phyloP scores from a whole-genome alignment of 2,888 invertebrate species.

The Loripinus fragilis region DNA sequence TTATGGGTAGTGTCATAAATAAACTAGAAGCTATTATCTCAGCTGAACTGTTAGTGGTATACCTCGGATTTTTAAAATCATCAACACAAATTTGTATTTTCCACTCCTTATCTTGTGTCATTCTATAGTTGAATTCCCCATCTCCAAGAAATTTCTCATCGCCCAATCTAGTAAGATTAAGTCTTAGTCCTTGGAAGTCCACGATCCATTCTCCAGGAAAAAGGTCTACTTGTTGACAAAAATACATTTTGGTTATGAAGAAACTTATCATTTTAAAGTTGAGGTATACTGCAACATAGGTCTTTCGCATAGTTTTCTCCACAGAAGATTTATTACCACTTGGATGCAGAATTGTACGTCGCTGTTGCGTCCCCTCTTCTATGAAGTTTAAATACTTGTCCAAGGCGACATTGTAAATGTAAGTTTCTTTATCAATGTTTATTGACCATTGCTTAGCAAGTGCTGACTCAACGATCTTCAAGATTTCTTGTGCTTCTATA shows the following conservation, averaged over 20 bases:
- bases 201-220: background rate
- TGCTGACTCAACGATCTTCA: background rate
- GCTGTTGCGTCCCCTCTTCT: background rate
- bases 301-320: background rate
- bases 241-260: background rate
- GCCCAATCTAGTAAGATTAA: background rate
- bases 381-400: background rate
- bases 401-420: background rate
- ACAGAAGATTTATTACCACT: too few relatives aligned
- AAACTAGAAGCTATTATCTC: too few relatives aligned
- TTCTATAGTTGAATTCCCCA: background rate
- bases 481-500: background rate
- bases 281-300: background rate
- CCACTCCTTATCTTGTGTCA: background rate
- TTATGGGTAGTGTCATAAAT: too few relatives aligned
- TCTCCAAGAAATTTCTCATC: background rate
- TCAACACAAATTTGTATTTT: background rate
- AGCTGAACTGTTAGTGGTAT: background rate
- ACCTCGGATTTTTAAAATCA: background rate
- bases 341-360: too few relatives aligned
- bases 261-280: background rate
- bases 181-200: background rate
- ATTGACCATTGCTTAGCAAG: background rate
- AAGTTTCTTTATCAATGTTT: background rate
- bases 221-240: background rate